These are phyloP conservation scores for Tenthredo mesomela DNA, from an alignment of 2,888 invertebrate species.

Conservation along the genomic window DNA sequence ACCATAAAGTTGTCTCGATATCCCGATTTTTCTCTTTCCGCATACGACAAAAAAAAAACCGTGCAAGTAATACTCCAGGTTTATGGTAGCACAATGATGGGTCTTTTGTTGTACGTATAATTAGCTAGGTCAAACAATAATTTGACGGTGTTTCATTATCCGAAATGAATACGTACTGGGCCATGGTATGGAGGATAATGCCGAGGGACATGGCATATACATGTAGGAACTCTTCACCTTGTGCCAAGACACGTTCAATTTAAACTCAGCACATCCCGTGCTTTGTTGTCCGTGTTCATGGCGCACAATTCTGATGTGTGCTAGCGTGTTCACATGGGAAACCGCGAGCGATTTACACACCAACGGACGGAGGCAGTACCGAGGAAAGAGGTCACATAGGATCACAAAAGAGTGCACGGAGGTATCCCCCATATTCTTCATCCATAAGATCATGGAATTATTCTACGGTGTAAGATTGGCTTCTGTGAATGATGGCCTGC, in stretches of 20 bases:
- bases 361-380: neutral
- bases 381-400: slow-evolving; percentile 14
- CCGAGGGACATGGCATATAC: neutral
- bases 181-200: neutral
- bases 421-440: neutral
- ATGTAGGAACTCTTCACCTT: slow-evolving; percentile 1
- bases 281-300: slow-evolving; percentile 17
- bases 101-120: neutral
- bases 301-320: neutral
- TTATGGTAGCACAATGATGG: neutral
- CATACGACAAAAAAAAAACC: no score
- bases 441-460: slow-evolving; percentile 54
- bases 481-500: slow-evolving; percentile 74
- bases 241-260: slow-evolving; percentile 11
- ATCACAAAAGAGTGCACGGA: neutral
- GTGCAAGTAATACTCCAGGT: no score
- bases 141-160: slow-evolving; percentile 10
- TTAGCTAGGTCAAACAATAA: slow-evolving; percentile 27
- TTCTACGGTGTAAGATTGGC: slow-evolving; percentile 72
- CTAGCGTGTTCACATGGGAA: neutral
- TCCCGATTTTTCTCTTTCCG: no score
- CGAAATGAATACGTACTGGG: slow-evolving; percentile 22
- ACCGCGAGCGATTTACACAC: neutral
- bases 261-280: slow-evolving; percentile 20
- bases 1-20: no score